A percentile compares a stretch with the other conserved stretches of the same genome.
phyloP scores from a whole-genome alignment of 2,113 vertebrate genomes.

The Noctilio leporinus region DNA sequence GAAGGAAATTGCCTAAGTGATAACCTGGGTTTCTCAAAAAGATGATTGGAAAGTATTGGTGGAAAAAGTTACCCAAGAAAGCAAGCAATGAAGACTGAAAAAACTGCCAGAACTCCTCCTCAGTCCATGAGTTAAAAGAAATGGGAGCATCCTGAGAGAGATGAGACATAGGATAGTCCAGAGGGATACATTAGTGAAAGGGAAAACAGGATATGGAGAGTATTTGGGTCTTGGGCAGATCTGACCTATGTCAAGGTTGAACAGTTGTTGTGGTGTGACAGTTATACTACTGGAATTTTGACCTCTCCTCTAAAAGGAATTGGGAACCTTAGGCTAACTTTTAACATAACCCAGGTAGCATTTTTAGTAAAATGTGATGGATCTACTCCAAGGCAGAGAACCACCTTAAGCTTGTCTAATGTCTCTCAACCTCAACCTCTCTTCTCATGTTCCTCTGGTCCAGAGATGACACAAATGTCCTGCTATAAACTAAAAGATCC shows the following conservation, averaged over 20 bases:
- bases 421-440: neutral
- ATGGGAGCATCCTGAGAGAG: neutral
- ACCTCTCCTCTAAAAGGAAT: neutral
- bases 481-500: neutral
- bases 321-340: neutral
- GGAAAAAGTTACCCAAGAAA: neutral
- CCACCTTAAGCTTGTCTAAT: neutral
- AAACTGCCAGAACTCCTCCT: neutral
- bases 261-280: neutral
- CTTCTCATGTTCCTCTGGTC: neutral
- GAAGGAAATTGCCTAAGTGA: neutral
- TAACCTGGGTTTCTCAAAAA: neutral
- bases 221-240: neutral
- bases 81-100: neutral
- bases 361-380: neutral
- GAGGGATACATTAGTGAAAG: neutral
- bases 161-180: neutral
- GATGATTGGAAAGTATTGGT: neutral
- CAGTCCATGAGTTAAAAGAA: neutral
- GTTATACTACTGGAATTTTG: neutral
- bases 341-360: neutral
- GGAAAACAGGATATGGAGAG: neutral
- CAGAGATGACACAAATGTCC: neutral
- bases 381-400: neutral
- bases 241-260: neutral